Conservation (phyloP, 1,140 invertebrate genomes). For the Cotesia typhae region DNA sequence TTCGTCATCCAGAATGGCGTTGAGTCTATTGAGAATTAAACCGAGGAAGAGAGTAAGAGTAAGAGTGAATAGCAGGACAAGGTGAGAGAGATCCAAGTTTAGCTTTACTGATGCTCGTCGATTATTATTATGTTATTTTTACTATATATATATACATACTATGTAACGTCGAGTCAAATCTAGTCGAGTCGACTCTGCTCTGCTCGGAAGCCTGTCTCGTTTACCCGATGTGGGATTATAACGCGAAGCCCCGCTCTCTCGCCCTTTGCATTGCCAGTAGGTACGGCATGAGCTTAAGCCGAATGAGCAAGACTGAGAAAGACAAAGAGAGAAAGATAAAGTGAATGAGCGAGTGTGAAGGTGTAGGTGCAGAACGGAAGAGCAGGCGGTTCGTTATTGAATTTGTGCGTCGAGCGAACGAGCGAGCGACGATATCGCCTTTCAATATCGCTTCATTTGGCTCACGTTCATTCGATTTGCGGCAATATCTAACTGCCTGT, state of each 20-base stretch:
- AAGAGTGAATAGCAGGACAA: background rate
- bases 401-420: constrained; percentile 50
- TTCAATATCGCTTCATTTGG: constrained; percentile 57
- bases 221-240: constrained; percentile 1
- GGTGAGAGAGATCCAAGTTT: too few relatives aligned
- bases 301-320: background rate
- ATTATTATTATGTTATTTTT: constrained; percentile 1
- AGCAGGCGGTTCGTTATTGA: constrained; percentile 44
- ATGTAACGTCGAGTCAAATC: background rate
- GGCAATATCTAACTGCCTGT: constrained; percentile 48
- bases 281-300: background rate
- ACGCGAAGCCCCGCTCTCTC: constrained; percentile 9
- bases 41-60: background rate
- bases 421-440: constrained; percentile 53
- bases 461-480: constrained; percentile 55
- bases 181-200: background rate
- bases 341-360: background rate
- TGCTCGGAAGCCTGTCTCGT: constrained; percentile 12
- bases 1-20: constrained; percentile 4
- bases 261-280: background rate
- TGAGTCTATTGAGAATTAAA: background rate
- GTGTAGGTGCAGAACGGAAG: background rate
- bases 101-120: background rate
- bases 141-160: background rate
- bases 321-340: too few relatives aligned